These are phyloP conservation scores for Drosophila mulleri DNA, from an alignment of 2,888 invertebrate genomes.

Conservation along the genomic window DNA sequence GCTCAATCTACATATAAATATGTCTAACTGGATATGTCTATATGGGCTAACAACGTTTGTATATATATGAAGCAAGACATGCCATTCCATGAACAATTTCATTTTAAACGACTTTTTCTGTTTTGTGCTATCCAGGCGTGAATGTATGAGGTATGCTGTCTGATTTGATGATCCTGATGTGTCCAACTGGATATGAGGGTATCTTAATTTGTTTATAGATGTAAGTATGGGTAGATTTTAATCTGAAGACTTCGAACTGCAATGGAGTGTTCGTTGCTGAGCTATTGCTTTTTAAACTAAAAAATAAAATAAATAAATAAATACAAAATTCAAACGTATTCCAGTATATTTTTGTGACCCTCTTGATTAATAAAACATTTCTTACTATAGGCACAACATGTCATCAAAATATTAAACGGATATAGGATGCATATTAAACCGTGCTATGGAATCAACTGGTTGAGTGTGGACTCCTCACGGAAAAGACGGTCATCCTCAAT, in stretches of 20 bases:
- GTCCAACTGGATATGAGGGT: neutral
- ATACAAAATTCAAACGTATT: no score
- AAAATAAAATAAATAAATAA: no score
- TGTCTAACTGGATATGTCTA: neutral
- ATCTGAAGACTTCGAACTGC: no score
- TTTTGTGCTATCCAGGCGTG: neutral
- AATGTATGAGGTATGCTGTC: neutral
- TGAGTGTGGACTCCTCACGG: neutral
- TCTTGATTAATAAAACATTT: neutral
- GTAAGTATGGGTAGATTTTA: neutral
- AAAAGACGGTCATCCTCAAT: no score
- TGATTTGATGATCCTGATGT: neutral
- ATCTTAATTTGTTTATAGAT: neutral
- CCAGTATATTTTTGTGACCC: neutral
- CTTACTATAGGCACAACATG: neutral
- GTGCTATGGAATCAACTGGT: neutral
- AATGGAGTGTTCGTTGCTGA: neutral
- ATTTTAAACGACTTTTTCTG: neutral
- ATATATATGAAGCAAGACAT: conserved; percentile 1
- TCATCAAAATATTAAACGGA: neutral
- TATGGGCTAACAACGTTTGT: conserved; percentile 16
- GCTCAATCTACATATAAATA: conserved; percentile 7
- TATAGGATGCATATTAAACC: neutral
- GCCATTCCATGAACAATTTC: neutral
- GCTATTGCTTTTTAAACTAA: no score